phyloP scores from a whole-genome alignment of 1,140 invertebrate genomes.

The Mizuhopecten yessoensis region DNA sequence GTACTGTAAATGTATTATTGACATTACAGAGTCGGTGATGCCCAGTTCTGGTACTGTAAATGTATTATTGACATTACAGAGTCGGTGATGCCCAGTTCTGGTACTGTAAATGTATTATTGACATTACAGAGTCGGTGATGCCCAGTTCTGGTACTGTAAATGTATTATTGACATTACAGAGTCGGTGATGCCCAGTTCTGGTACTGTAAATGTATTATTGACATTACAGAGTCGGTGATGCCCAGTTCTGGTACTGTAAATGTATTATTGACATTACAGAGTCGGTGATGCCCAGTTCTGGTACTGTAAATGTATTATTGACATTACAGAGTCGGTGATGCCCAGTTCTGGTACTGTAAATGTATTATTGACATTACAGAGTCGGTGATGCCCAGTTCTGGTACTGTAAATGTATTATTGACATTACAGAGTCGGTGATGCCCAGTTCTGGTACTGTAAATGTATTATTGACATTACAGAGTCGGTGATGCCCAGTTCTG shows the following conservation, averaged over 20 bases:
- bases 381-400: constrained; percentile 93
- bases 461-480: constrained; percentile 84
- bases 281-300: constrained; percentile 93
- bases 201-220: constrained; percentile 84
- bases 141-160: constrained; percentile 90
- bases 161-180: constrained; percentile 84
- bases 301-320: constrained; percentile 84
- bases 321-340: constrained; percentile 90
- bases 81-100: constrained; percentile 93
- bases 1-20: constrained; percentile 84
- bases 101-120: constrained; percentile 84
- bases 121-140: constrained; percentile 90
- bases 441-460: constrained; percentile 90
- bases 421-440: constrained; percentile 90
- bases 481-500: constrained; percentile 93
- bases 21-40: constrained; percentile 90
- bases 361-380: constrained; percentile 84
- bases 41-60: constrained; percentile 90
- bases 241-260: constrained; percentile 90
- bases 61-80: constrained; percentile 84
- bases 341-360: constrained; percentile 90
- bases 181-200: constrained; percentile 93
- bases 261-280: constrained; percentile 84
- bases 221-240: constrained; percentile 90
- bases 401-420: constrained; percentile 84